phyloP scores from a whole-genome alignment of 2,888 invertebrate genomes.

The Ectobius pallidus region DNA sequence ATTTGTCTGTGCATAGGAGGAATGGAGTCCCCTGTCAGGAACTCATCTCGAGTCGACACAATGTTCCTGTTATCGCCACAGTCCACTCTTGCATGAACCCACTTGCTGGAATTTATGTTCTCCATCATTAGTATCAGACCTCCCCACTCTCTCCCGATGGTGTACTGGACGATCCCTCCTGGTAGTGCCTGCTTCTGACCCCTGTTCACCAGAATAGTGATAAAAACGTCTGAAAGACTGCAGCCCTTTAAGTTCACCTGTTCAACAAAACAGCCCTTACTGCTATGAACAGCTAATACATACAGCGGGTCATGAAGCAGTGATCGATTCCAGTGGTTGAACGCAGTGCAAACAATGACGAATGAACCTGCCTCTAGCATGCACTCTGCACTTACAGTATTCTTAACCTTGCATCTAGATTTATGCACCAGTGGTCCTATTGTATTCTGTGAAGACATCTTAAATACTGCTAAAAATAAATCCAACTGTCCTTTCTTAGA shows the following conservation, averaged over 20 bases:
- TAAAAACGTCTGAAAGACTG: constrained; percentile 91
- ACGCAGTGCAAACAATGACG: constrained; percentile 88
- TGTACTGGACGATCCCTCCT: background rate
- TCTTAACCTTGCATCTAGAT: constrained; percentile 85
- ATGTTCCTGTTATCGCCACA: background rate
- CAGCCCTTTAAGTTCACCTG: constrained; percentile 83
- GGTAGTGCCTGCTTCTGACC: constrained; percentile 63
- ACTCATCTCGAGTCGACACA: constrained; percentile 1
- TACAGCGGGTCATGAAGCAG: constrained; percentile 68
- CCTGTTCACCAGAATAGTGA: constrained; percentile 84
- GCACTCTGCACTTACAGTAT: constrained; percentile 93
- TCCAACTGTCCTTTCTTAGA: constrained; percentile 90
- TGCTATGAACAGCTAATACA: constrained; percentile 91
- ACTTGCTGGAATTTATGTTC: background rate
- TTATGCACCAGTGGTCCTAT: constrained; percentile 82
- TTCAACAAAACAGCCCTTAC: constrained; percentile 86
- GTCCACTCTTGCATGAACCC: background rate
- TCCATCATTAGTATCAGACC: constrained; percentile 1
- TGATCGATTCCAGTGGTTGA: constrained; percentile 94
- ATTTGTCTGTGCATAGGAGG: constrained; percentile 1
- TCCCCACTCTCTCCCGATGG: background rate
- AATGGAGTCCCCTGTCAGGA: constrained; percentile 1
- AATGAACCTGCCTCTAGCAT: constrained; percentile 95
- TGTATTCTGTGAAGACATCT: constrained; percentile 74
- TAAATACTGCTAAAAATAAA: constrained; percentile 86